Evolutionary conservation across 2,797 vertebrate genomes (phyloP).

Genomic region (Martes flavigula): DNA sequence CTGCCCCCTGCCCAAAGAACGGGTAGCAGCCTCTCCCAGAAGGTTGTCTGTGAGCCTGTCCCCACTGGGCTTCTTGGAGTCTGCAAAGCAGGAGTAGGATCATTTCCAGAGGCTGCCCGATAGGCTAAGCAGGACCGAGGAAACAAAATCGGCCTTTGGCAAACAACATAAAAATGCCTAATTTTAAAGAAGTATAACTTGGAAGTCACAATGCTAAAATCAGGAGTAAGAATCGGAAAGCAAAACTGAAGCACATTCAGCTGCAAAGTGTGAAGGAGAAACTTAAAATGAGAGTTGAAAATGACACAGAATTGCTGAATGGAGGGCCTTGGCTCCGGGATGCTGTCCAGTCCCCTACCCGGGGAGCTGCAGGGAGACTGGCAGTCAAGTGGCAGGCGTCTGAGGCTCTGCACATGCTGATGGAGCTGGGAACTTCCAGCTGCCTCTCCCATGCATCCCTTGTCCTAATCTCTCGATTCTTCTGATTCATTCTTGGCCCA

Average conservation of each 20-base stretch:
- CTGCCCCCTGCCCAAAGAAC: background rate
- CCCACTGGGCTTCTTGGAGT: background rate
- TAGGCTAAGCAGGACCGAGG: background rate
- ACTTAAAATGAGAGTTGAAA: background rate
- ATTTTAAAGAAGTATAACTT: background rate
- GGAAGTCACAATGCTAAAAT: background rate
- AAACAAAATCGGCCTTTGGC: background rate
- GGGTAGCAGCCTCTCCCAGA: background rate
- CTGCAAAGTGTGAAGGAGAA: background rate
- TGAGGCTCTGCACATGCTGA: background rate
- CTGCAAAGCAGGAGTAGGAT: background rate
- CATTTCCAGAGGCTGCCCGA: background rate
- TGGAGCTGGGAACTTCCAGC: background rate
- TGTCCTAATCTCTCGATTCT: background rate
- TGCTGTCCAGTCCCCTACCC: background rate
- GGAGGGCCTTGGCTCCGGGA: background rate
- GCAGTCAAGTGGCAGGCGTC: rapidly evolving
- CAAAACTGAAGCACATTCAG: background rate
- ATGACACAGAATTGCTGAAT: background rate
- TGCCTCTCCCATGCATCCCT: no score
- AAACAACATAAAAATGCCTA: background rate
- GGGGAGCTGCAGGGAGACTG: no score
- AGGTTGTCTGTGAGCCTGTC: background rate
- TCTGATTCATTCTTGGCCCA: background rate
- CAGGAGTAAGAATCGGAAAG: background rate